Evolutionary conservation across 2,797 vertebrate species (phyloP), one percentile per base, ranked within the genome.

Genomic region (Amblyraja radiata): DNA sequence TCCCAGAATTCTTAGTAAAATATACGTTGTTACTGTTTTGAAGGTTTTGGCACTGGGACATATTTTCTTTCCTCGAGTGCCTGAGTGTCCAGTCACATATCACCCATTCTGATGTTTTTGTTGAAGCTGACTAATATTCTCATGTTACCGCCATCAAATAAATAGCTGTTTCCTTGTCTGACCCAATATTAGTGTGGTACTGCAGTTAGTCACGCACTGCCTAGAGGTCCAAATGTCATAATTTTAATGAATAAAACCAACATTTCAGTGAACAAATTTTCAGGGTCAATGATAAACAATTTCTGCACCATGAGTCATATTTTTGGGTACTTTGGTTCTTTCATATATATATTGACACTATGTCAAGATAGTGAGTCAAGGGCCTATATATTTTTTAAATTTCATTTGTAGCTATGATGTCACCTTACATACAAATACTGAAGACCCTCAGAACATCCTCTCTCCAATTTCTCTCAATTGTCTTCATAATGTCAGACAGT

Each of bases 161-260:
- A 88, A 88, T 88, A 68, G 84, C 61, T 88, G 84, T 88, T 88
- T 88, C 84, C 63, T 68, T 88, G n/a, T 68, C 84, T 88, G 84
- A 88, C 36, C 84, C 84, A 88, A 68, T 88, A 36, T 88, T 88
- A 65, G 61, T 65, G 28, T 88, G 65, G 61, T 88, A 68, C 63
- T 25, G 61, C 61, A 68, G n/a, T 88, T 32, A 68, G 84, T 36
- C 84, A 88, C 9, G n/a, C n/a, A 88, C 61, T 88, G 84, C n/a
- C 84, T 88, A 65, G 14, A 88, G 84, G 61, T 88, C 6, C 63
- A 68, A 68, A 65, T 32, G 9, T 68, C 84, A n/a, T 2, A 18
- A 65, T 36, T 14, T 68, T 88, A 36, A 88, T 16, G 28, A 88
- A 36, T 88, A 68, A 73, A 13, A 84, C 9, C 21, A 83, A 13